phyloP scores from a whole-genome alignment of 2,888 invertebrate species.

The Agonopterix heracliana region DNA sequence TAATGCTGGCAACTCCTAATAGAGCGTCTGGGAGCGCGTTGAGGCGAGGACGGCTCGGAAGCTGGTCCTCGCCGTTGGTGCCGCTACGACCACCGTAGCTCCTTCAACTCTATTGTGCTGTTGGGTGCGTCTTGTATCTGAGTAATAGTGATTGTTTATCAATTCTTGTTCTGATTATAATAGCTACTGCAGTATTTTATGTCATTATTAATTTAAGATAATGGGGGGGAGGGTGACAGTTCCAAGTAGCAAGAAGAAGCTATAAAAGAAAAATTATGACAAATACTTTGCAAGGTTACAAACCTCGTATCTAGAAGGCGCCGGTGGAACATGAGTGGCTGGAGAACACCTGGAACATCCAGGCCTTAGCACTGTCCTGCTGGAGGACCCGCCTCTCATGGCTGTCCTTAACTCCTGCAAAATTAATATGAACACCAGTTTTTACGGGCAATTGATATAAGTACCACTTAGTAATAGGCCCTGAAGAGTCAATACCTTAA shows the following conservation, averaged over 20 bases:
- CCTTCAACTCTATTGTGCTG: slow-evolving; percentile 56
- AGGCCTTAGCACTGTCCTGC: slow-evolving; percentile 86
- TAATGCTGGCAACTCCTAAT: slow-evolving; percentile 21
- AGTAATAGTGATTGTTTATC: too few species aligned
- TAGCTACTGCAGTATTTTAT: background rate
- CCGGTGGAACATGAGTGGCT: slow-evolving; percentile 84
- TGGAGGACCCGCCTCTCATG: slow-evolving; percentile 87
- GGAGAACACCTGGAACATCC: slow-evolving; percentile 87
- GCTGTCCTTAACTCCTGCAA: slow-evolving; percentile 92
- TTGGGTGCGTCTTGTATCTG: slow-evolving; percentile 40
- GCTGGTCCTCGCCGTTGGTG: slow-evolving; percentile 54
- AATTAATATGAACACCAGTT: background rate
- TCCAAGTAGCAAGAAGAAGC: background rate
- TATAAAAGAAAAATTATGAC: background rate
- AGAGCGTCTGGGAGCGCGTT: slow-evolving; percentile 26
- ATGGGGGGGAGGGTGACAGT: too few species aligned
- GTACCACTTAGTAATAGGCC: too few species aligned
- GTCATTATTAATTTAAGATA: too few species aligned
- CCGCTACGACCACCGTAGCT: slow-evolving; percentile 67
- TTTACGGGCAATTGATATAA: too few species aligned
- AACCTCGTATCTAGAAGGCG: slow-evolving; percentile 66
- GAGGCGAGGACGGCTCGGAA: slow-evolving; percentile 62
- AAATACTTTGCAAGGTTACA: background rate
- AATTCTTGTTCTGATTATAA: too few species aligned
- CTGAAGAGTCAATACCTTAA: too few species aligned